phyloP scores from a whole-genome alignment of 2,797 vertebrate species.

The Hyperoplus lanceolatus region DNA sequence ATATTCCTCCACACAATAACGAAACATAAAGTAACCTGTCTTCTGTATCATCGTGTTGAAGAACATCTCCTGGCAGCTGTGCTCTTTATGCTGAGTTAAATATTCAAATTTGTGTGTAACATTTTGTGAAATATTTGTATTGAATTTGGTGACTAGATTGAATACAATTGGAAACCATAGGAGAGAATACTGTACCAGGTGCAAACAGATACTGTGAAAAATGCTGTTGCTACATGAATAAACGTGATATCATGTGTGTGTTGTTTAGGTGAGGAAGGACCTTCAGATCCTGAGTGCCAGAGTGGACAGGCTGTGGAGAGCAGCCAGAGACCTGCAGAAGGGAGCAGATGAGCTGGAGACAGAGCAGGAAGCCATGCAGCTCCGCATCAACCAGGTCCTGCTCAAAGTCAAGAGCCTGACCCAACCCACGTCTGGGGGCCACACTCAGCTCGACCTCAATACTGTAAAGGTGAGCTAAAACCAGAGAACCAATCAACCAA shows the following conservation, averaged over 20 bases:
- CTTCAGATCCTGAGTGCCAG: conserved; percentile 65
- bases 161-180: not conserved
- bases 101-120: not conserved
- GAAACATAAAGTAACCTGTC: not conserved
- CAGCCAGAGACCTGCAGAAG: conserved; percentile 58
- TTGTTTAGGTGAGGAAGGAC: conserved; percentile 61
- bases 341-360: conserved; percentile 45
- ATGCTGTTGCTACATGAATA: not conserved
- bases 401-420: conserved; percentile 41
- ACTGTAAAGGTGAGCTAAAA: conserved; percentile 51
- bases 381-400: conserved; percentile 43
- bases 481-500: not conserved
- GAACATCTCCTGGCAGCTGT: not conserved
- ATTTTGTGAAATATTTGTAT: not conserved
- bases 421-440: not conserved
- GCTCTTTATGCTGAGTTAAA: not conserved
- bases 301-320: conserved; percentile 55
- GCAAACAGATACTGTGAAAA: not conserved
- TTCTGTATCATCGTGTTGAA: not conserved
- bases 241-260: not conserved
- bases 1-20: no score
- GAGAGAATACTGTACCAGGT: not conserved
- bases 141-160: not conserved
- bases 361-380: conserved; percentile 32
- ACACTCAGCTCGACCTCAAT: not conserved